Evolutionary conservation across 2,113 vertebrate species (phyloP).

Genomic region (Natator depressus): DNA sequence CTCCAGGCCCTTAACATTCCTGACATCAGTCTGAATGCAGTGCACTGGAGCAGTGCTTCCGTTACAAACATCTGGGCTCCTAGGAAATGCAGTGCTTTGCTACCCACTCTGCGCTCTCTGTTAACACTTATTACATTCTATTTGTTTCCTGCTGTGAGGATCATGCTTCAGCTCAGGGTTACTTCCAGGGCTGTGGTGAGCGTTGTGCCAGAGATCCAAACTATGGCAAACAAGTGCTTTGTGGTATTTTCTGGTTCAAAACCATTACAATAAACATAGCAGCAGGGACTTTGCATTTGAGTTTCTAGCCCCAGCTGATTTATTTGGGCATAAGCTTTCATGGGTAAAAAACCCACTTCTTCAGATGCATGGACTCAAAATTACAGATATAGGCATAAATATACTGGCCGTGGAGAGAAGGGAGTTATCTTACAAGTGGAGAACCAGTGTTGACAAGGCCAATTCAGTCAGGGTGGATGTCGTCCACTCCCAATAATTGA

Average conservation of each 20-base stretch:
- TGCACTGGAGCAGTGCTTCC: rapidly evolving
- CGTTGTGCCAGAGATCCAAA: conserved; percentile 27
- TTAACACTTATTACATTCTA: background rate
- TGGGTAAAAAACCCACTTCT: no score
- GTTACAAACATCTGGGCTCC: conserved; percentile 19
- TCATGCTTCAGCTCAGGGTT: conserved; percentile 29
- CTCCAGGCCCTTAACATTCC: background rate
- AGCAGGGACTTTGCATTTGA: background rate
- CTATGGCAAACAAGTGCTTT: background rate
- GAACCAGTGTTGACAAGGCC: no score
- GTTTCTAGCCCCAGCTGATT: background rate
- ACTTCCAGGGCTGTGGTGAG: conserved; percentile 23
- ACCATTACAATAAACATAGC: background rate
- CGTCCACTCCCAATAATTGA: no score
- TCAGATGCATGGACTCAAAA: no score
- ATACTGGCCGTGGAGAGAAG: no score
- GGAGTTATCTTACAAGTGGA: no score
- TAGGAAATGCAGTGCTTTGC: background rate
- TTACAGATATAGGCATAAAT: no score
- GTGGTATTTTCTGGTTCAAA: background rate
- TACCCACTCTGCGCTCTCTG: conserved; percentile 8
- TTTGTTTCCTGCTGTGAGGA: conserved; percentile 29
- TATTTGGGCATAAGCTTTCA: no score
- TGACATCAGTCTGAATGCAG: background rate
- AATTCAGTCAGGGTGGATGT: no score